phyloP scores from a whole-genome alignment of 2,888 invertebrate genomes.

The Drosophila helvetica region DNA sequence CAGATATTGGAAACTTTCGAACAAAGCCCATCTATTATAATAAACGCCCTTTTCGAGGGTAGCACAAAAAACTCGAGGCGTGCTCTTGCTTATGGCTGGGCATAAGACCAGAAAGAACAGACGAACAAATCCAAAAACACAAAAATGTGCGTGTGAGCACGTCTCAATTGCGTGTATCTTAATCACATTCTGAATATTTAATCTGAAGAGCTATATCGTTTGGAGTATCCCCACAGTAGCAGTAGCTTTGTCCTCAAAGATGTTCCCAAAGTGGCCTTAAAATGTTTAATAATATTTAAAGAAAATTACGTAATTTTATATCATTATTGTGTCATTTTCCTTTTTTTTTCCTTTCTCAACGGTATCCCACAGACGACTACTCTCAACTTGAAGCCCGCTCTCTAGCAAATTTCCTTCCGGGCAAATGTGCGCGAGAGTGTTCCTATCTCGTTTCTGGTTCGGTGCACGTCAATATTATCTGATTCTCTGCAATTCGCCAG shows the following conservation, averaged over 20 bases:
- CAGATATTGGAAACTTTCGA: conserved; percentile 59
- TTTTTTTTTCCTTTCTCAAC: background rate
- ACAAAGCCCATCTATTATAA: conserved; percentile 47
- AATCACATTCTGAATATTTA: no score
- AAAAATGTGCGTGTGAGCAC: no score
- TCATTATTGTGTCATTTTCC: background rate
- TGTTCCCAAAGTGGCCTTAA: no score
- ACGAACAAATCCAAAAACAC: no score
- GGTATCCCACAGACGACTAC: background rate
- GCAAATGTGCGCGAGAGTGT: background rate
- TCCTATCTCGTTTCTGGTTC: conserved; percentile 1
- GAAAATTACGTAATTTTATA: background rate
- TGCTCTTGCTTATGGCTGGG: background rate
- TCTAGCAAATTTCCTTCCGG: conserved; percentile 2
- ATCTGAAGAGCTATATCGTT: no score
- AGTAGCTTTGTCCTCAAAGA: no score
- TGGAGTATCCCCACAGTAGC: no score
- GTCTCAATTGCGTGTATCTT: no score
- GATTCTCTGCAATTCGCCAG: conserved; percentile 35
- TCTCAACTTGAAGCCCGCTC: background rate
- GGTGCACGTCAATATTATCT: conserved; percentile 25
- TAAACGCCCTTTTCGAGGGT: background rate
- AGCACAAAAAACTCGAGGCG: background rate
- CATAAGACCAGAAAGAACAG: no score
- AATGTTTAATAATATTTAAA: no score